A percentile compares a stretch with the other conserved stretches of the same genome.
These are phyloP conservation scores for Laticauda laticaudata DNA, from an alignment of 2,113 vertebrate genomes.

Conservation along the genomic window DNA sequence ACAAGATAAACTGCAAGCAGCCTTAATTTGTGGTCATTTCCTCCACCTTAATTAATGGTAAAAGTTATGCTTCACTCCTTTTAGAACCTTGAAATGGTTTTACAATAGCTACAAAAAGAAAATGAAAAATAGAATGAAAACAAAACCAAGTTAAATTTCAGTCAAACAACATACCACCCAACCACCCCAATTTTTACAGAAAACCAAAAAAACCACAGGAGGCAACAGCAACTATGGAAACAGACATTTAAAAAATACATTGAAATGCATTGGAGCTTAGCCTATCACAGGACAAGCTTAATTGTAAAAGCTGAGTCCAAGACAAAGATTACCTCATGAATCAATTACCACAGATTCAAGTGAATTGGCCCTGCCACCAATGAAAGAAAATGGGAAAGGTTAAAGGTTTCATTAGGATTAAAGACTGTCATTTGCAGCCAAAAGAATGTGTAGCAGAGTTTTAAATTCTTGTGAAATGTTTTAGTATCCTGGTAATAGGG, in stretches of 20 bases:
- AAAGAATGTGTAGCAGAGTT: background rate
- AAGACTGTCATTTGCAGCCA: constrained; percentile 30
- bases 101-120: background rate
- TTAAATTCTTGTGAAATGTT: background rate
- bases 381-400: constrained; percentile 60
- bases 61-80: background rate
- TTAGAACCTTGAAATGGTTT: background rate
- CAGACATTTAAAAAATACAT: background rate
- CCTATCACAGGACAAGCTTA: constrained; percentile 26
- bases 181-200: background rate
- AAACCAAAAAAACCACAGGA: background rate
- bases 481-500: background rate
- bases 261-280: background rate
- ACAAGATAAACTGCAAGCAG: background rate
- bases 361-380: constrained; percentile 51
- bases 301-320: constrained; percentile 37
- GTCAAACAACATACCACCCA: background rate
- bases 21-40: background rate
- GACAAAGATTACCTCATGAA: constrained; percentile 58
- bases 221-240: background rate
- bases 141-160: background rate
- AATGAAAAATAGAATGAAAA: background rate
- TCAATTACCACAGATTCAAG: constrained; percentile 59
- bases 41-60: background rate
- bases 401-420: constrained; percentile 50